phyloP scores from a whole-genome alignment of 2,797 vertebrate genomes.

The Allobates femoralis region DNA sequence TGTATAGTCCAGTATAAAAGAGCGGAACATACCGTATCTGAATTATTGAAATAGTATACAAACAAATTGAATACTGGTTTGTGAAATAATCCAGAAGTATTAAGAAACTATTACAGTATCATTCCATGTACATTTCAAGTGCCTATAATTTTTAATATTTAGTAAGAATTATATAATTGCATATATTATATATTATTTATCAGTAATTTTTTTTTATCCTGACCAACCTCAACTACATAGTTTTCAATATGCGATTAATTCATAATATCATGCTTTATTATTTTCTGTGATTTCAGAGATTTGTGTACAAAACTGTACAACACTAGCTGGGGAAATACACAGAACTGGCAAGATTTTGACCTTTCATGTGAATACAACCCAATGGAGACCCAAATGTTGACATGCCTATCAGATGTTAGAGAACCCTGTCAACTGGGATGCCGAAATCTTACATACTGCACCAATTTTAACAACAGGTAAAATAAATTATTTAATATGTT shows the following conservation, averaged over 20 bases:
- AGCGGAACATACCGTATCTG: too few species aligned
- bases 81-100: too few species aligned
- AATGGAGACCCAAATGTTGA: constrained; percentile 91
- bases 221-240: background rate
- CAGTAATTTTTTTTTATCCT: background rate
- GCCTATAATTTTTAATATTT: too few species aligned
- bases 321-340: constrained; percentile 93
- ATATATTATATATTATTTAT: too few species aligned
- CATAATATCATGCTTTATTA: background rate
- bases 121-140: too few species aligned
- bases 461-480: constrained; percentile 99
- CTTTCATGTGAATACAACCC: constrained; percentile 94
- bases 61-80: too few species aligned
- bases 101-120: too few species aligned
- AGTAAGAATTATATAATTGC: too few species aligned
- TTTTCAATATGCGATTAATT: background rate
- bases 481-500: background rate
- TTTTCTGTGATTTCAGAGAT: constrained; percentile 77
- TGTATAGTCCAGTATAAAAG: too few species aligned
- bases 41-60: too few species aligned
- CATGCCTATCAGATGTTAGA: constrained; percentile 93
- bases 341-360: constrained; percentile 98
- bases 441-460: constrained; percentile 94
- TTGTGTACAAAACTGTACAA: constrained; percentile 95
- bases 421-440: constrained; percentile 98